These are phyloP conservation scores for Microtus montanus DNA, from an alignment of 2,113 vertebrate species.

Conservation along the genomic window DNA sequence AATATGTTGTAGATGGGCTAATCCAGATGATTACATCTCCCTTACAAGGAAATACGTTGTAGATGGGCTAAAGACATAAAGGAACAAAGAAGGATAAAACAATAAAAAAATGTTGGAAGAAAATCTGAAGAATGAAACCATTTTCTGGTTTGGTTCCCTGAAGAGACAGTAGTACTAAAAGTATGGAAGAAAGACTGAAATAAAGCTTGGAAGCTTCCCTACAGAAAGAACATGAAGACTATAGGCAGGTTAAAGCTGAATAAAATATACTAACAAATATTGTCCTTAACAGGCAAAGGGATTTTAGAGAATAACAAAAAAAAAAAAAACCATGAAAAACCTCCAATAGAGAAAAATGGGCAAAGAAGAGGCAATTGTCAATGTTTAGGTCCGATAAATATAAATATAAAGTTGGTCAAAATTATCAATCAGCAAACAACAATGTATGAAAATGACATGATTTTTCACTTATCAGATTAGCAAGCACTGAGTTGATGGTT, in stretches of 20 bases:
- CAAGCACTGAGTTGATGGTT: background rate
- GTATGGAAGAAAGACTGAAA: background rate
- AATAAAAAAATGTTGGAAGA: constrained; percentile 29
- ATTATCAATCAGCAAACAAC: constrained; percentile 32
- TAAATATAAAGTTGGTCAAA: background rate
- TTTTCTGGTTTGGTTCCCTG: background rate
- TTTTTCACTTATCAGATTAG: constrained; percentile 43
- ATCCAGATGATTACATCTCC: background rate
- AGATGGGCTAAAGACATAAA: constrained; percentile 8
- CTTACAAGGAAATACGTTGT: too few relatives aligned
- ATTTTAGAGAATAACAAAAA: constrained; percentile 29
- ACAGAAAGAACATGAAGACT: background rate
- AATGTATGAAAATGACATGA: constrained; percentile 13
- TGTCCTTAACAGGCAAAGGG: constrained; percentile 9
- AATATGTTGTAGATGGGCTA: constrained; percentile 12
- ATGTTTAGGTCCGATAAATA: background rate
- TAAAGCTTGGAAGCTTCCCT: constrained; percentile 1
- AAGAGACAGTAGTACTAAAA: background rate
- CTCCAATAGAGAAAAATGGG: background rate
- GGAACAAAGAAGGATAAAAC: background rate
- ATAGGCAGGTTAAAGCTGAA: constrained; percentile 30
- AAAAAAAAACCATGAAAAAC: constrained; percentile 9
- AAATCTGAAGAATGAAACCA: constrained; percentile 34
- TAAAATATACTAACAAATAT: background rate
- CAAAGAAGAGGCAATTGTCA: background rate